Percentiles rank a stretch among this genome's conserved stretches.
These are phyloP conservation scores for Lasioglossum pauxillum DNA, from an alignment of 2,888 invertebrate genomes.

Conservation along the genomic window DNA sequence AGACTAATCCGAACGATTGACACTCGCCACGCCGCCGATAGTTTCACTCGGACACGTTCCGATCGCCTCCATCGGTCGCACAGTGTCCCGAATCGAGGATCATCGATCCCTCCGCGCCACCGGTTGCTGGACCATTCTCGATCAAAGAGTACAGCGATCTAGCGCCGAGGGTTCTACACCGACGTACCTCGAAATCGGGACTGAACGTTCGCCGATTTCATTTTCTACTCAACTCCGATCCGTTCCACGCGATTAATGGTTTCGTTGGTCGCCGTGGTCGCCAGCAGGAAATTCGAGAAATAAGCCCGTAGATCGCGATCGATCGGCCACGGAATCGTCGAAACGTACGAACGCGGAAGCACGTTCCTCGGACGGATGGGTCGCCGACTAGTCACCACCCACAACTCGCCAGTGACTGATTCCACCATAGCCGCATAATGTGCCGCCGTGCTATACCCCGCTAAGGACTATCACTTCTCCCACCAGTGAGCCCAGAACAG, in stretches of 20 bases:
- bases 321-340: constrained; percentile 36
- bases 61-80: constrained; percentile 1
- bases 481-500: constrained; percentile 79
- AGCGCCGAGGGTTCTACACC: not conserved
- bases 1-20: constrained; percentile 38
- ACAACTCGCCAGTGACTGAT: constrained; percentile 84
- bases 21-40: constrained; percentile 23
- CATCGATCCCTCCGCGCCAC: not conserved
- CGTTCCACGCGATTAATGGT: not conserved
- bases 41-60: constrained; percentile 33
- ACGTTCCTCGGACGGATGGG: constrained; percentile 63
- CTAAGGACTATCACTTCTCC: constrained; percentile 83
- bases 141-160: not conserved
- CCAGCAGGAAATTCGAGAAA: not conserved
- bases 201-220: not conserved
- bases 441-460: constrained; percentile 79
- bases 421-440: constrained; percentile 82
- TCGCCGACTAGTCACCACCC: constrained; percentile 82
- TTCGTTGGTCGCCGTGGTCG: not conserved
- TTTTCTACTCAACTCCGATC: not conserved
- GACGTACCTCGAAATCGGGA: not conserved
- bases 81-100: not conserved
- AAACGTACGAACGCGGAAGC: constrained; percentile 59
- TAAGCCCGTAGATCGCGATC: constrained; percentile 53
- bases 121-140: not conserved